Evolutionary conservation across 2,113 vertebrate genomes (phyloP), one percentile per base, ranked within the genome.

Genomic region (Penelope pileata): DNA sequence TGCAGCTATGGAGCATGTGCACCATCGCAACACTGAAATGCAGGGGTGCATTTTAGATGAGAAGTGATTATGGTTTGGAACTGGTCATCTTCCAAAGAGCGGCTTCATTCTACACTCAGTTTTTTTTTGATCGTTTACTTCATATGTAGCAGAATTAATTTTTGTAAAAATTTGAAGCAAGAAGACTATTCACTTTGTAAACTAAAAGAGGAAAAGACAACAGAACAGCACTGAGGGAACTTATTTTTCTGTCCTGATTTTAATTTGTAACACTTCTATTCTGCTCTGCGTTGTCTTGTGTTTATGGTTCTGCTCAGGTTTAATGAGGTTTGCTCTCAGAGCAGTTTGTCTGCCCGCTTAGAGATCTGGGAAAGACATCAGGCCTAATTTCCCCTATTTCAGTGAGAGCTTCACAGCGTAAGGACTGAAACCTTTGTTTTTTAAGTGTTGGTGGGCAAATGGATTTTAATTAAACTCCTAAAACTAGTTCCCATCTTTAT

Each of bases 1-100:
- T 87, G 76, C 63, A 91, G 78, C 87, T 82, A 67, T 70, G 67
- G 94, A 97, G 79, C 95, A 90, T 96, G 94, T 95, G 84, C 69
- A 12, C 43, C 63, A 3, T 83, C 93, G 86, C 83, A 73, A 69
- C 56, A 54, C 64, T 82, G 70, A 95, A 93, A 68, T 1, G 8
- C 53, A 16, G 86, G 84, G 64, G 51, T 54, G 50, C 54, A 4
- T 88, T 70, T 96, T 43, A 79, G 40, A 60, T 63, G 69, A 85
- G 80, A 60, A 78, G 42, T 63, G 53, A 47, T 45, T 72, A 38
- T 0, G 1, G 16, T 92, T 76, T 74, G 15, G 82, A 62, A n/a
- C 16, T 51, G 29, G 29, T 60, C 7, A 16, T 47, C 63, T 75
- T 87, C 43, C 74, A 73, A 88, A 78, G 21, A 19, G 16, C 4